Conservation (phyloP, 2,113 vertebrate species). For the Oreocharis arfaki region DNA sequence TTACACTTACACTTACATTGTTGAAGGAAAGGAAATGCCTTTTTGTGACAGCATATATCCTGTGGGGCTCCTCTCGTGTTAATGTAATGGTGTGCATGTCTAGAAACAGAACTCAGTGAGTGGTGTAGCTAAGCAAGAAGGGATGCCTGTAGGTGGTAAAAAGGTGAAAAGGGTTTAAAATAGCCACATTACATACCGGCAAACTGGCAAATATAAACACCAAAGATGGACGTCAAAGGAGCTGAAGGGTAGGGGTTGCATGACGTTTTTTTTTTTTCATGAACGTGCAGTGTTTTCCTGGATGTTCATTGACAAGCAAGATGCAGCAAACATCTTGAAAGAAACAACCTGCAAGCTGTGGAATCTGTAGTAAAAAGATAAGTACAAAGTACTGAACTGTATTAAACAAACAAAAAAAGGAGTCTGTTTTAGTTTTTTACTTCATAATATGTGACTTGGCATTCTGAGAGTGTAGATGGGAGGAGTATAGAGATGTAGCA, state of each 20-base stretch:
- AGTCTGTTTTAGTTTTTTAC: background rate
- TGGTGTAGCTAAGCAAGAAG: background rate
- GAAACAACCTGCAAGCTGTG: background rate
- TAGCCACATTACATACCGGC: background rate
- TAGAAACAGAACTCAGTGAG: background rate
- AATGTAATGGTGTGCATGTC: background rate
- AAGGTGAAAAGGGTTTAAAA: background rate
- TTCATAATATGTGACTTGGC: background rate
- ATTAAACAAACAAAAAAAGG: background rate
- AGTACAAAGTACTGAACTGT: background rate
- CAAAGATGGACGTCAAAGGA: background rate
- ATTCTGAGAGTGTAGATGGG: background rate
- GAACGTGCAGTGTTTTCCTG: background rate
- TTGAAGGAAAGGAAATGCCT: background rate
- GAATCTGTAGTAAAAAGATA: background rate
- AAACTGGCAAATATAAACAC: background rate
- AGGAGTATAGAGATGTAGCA: background rate
- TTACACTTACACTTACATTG: rapidly evolving
- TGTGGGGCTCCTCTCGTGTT: background rate
- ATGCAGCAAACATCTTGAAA: background rate
- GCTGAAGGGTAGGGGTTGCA: background rate
- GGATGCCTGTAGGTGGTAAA: background rate
- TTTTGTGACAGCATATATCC: background rate
- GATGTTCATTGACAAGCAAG: background rate
- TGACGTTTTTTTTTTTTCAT: background rate